Evolutionary conservation across 2,888 invertebrate genomes (phyloP).

Genomic region (Tinea semifulvella): DNA sequence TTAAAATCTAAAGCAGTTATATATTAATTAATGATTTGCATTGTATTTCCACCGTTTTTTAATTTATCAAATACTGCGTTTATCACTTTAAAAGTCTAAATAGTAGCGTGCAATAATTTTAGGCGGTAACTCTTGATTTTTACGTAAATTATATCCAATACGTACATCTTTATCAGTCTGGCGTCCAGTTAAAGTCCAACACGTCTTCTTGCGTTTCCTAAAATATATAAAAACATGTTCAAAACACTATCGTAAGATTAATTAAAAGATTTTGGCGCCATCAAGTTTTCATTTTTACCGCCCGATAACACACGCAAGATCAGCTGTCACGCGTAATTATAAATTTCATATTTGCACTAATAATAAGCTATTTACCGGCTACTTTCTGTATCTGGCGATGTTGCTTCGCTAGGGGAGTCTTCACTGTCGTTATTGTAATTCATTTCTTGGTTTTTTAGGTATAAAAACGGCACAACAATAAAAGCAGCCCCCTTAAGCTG

Average conservation of each 20-base stretch:
- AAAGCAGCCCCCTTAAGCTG: neutral
- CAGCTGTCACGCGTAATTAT: conserved; percentile 41
- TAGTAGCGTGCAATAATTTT: conserved; percentile 17
- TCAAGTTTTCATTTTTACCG: conserved; percentile 48
- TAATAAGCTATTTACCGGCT: conserved; percentile 36
- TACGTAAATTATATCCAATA: neutral
- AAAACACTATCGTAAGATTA: conserved; percentile 19
- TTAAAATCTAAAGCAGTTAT: too few species aligned
- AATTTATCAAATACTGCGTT: too few species aligned
- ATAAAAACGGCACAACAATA: neutral
- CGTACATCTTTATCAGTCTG: conserved; percentile 53
- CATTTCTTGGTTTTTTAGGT: conserved; percentile 21
- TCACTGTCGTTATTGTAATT: conserved; percentile 33
- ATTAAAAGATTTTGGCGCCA: conserved; percentile 15
- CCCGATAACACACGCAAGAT: conserved; percentile 43
- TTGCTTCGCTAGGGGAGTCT: conserved; percentile 32
- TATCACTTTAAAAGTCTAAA: too few species aligned
- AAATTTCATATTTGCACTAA: conserved; percentile 1
- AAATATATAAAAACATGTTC: neutral
- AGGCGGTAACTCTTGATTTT: neutral
- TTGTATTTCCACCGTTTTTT: too few species aligned
- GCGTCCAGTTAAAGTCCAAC: conserved; percentile 57
- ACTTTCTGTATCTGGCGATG: conserved; percentile 36
- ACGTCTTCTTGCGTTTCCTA: conserved; percentile 49
- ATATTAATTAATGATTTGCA: too few species aligned